Percentiles rank a stretch among this genome's conserved stretches.
phyloP scores from a whole-genome alignment of 2,113 vertebrate species.

The Mixornis gularis region DNA sequence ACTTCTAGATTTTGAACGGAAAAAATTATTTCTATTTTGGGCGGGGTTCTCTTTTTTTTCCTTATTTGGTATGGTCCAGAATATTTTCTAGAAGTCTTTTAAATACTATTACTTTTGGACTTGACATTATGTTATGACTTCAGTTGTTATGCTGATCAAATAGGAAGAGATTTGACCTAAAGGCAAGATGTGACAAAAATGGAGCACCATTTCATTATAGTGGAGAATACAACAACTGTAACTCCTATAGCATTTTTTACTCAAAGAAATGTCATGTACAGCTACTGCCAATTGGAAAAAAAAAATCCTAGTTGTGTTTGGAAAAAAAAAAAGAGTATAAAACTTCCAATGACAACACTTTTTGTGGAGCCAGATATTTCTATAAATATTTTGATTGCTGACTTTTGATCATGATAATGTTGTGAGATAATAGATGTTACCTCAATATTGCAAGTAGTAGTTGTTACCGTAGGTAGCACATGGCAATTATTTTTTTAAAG shows the following conservation, averaged over 20 bases:
- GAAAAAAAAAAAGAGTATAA: neutral
- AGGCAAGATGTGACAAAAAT: neutral
- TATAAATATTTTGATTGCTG: neutral
- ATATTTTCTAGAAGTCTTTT: neutral
- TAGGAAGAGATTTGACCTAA: neutral
- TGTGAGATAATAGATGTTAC: neutral
- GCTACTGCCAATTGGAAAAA: neutral
- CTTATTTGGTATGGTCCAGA: neutral
- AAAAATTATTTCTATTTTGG: neutral
- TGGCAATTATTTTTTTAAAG: neutral
- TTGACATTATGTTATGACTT: neutral
- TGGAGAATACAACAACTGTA: neutral
- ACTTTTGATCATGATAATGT: neutral
- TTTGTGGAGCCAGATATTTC: neutral
- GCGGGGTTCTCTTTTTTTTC: rapidly evolving
- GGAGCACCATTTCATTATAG: neutral
- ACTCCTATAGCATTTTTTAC: neutral
- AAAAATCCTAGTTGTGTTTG: neutral
- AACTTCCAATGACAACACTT: neutral
- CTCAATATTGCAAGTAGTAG: neutral
- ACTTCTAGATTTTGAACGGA: neutral
- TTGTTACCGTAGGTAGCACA: neutral
- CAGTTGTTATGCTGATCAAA: neutral
- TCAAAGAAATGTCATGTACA: neutral
- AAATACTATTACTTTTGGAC: neutral